phyloP scores from a whole-genome alignment of 2,888 invertebrate species.

The Aradus depressus region DNA sequence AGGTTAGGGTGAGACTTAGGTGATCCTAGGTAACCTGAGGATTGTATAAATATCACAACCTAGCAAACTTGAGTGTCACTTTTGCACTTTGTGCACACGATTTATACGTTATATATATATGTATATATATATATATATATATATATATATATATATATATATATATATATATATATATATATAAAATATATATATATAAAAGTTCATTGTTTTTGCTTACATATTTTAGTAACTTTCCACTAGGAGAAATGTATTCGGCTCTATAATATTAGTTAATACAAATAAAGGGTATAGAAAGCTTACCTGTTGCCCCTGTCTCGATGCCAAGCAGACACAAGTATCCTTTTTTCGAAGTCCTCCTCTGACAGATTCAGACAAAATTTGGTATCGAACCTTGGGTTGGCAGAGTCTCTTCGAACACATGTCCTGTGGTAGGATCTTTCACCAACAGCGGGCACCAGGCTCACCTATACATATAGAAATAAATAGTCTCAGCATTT shows the following conservation, averaged over 20 bases:
- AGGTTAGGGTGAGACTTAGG: no score
- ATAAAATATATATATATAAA: not conserved
- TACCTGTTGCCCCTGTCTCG: conserved; percentile 71
- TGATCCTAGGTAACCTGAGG: no score
- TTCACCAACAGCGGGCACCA: conserved; percentile 43
- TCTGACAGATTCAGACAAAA: conserved; percentile 53
- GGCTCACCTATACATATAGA: conserved; percentile 42
- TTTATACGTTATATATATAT: not conserved
- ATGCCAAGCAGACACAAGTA: conserved; percentile 77
- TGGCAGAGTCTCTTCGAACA: conserved; percentile 64
- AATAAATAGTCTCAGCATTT: not conserved
- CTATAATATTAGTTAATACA: no score
- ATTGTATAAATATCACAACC: no score
- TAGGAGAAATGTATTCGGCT: not conserved
- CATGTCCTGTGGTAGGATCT: conserved; percentile 64
- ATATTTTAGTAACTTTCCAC: no score
- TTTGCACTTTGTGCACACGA: not conserved
- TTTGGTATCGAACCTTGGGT: conserved; percentile 69
- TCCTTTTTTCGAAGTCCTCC: conserved; percentile 47
- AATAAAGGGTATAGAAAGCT: conserved; percentile 35
- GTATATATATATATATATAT: not conserved
- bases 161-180: not conserved
- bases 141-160: not conserved
- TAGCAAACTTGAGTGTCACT: no score
- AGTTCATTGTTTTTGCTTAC: not conserved